A percentile compares a stretch with the other conserved stretches of the same genome.
phyloP scores from a whole-genome alignment of 1,140 invertebrate genomes.

The Apis florea region DNA sequence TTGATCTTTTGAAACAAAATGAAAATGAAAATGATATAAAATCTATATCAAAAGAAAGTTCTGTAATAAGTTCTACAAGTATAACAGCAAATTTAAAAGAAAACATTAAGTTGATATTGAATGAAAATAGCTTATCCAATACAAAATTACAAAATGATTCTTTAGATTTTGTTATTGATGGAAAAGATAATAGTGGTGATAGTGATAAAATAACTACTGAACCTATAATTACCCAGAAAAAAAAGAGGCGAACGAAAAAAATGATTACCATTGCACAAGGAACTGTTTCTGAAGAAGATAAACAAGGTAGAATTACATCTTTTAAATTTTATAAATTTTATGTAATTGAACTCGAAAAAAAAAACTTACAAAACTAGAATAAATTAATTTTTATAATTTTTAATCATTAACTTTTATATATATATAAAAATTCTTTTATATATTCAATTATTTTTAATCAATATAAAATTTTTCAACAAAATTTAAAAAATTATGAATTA shows the following conservation, averaged over 20 bases:
- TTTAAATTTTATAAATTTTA: too few relatives aligned
- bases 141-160: neutral
- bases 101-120: slow-evolving; percentile 10
- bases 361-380: neutral
- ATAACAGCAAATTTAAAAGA: slow-evolving; percentile 18
- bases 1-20: slow-evolving; percentile 10
- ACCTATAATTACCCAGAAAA: slow-evolving; percentile 13
- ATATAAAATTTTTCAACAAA: neutral
- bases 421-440: too few relatives aligned
- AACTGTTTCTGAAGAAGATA: slow-evolving; percentile 42
- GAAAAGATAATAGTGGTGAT: slow-evolving; percentile 24
- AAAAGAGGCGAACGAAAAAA: slow-evolving; percentile 53
- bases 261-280: slow-evolving; percentile 12
- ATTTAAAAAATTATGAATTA: neutral
- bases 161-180: neutral
- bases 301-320: slow-evolving; percentile 55
- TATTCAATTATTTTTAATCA: too few relatives aligned
- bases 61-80: slow-evolving; percentile 25
- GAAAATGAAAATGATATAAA: neutral
- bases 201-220: slow-evolving; percentile 31
- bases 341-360: too few relatives aligned
- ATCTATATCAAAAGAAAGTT: slow-evolving; percentile 28
- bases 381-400: too few relatives aligned
- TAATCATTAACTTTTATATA: too few relatives aligned
- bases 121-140: slow-evolving; percentile 15